These are phyloP conservation scores for Merodon equestris DNA, from an alignment of 2,888 invertebrate species.

Conservation along the genomic window DNA sequence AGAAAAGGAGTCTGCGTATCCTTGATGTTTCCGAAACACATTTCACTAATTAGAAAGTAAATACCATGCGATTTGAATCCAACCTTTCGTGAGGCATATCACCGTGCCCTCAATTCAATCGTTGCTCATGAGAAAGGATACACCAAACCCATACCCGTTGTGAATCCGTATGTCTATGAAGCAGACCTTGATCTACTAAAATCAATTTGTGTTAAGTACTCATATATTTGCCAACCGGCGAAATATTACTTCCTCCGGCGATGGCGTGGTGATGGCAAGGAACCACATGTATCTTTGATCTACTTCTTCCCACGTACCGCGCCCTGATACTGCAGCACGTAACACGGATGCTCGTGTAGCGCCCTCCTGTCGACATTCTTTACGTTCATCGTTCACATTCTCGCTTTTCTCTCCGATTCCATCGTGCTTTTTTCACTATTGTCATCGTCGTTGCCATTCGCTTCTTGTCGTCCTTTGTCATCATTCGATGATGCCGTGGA, in stretches of 20 bases:
- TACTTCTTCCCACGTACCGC: neutral
- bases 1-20: neutral
- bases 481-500: neutral
- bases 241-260: constrained; percentile 42
- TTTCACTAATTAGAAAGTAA: constrained; percentile 63
- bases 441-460: constrained; percentile 28
- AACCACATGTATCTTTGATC: constrained; percentile 40
- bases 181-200: constrained; percentile 50
- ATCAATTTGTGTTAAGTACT: constrained; percentile 65
- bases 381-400: no score
- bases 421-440: constrained; percentile 10
- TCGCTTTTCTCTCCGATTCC: no score
- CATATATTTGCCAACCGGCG: constrained; percentile 53
- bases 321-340: neutral
- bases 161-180: neutral
- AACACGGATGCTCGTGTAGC: no score
- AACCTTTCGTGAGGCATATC: constrained; percentile 10
- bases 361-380: no score
- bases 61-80: constrained; percentile 61
- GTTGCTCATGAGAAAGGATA: constrained; percentile 1
- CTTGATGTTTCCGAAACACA: constrained; percentile 36
- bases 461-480: constrained; percentile 50
- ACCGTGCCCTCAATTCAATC: neutral
- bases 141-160: constrained; percentile 43
- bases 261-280: constrained; percentile 10